Evolutionary conservation across 2,888 invertebrate genomes (phyloP).

Genomic region (Tanypteryx hageni): DNA sequence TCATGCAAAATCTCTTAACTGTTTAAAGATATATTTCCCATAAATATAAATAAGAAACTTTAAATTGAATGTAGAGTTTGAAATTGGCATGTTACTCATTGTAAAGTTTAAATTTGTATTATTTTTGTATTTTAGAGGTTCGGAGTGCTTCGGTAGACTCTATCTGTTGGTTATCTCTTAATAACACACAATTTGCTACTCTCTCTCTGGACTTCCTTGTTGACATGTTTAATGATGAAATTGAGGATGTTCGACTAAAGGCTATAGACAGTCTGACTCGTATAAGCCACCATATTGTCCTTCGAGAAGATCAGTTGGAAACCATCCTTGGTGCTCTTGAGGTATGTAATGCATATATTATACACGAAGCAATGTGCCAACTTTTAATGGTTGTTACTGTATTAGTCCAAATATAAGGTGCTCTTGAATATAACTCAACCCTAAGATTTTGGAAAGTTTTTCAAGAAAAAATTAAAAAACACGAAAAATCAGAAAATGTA

Average conservation of each 20-base stretch:
- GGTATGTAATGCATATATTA: conserved; percentile 73
- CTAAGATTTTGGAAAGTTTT: too few species aligned
- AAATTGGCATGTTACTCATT: too few species aligned
- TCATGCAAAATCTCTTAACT: not conserved
- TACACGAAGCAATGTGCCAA: too few species aligned
- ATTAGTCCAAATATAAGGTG: too few species aligned
- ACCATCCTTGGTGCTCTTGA: conserved; percentile 97
- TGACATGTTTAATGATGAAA: conserved; percentile 99
- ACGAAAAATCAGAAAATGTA: too few species aligned
- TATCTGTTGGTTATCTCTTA: conserved; percentile 90
- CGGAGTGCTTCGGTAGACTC: conserved; percentile 96
- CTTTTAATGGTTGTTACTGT: too few species aligned
- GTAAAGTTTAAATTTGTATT: not conserved
- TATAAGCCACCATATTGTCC: conserved; percentile 91
- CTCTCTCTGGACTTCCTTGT: conserved; percentile 96
- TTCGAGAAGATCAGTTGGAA: conserved; percentile 97
- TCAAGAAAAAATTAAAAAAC: too few species aligned
- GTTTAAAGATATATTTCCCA: not conserved
- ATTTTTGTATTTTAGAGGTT: conserved; percentile 82
- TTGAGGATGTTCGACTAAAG: conserved; percentile 95
- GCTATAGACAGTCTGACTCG: conserved; percentile 95
- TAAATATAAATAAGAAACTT: not conserved
- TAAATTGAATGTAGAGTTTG: too few species aligned
- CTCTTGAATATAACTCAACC: too few species aligned
- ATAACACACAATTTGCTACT: conserved; percentile 90